A percentile compares a stretch with the other conserved stretches of the same genome.
phyloP scores from a whole-genome alignment of 2,113 vertebrate species.

The Lathamus discolor region DNA sequence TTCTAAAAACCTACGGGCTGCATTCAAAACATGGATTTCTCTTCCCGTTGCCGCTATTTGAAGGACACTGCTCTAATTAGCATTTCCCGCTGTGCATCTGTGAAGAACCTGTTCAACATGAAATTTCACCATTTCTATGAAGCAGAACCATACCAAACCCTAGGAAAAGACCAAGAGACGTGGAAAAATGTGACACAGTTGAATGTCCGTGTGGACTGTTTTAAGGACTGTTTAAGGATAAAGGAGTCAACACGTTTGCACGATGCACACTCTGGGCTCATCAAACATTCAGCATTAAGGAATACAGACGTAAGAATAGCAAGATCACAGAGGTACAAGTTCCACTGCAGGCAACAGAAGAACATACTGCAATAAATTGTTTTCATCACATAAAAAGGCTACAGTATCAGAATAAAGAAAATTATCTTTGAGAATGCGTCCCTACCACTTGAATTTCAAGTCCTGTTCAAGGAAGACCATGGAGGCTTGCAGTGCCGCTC shows the following conservation, averaged over 20 bases:
- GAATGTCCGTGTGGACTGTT: neutral
- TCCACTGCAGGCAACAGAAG: neutral
- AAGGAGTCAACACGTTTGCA: rapidly evolving
- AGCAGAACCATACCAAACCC: neutral
- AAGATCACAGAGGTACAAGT: neutral
- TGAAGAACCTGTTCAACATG: neutral
- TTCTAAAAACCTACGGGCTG: rapidly evolving
- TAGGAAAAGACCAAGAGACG: neutral
- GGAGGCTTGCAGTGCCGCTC: neutral
- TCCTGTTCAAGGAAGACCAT: neutral
- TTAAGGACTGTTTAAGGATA: no score
- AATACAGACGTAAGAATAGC: rapidly evolving
- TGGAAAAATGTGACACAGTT: rapidly evolving
- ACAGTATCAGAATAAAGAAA: neutral
- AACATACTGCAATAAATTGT: neutral
- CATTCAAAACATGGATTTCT: neutral
- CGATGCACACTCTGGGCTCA: neutral
- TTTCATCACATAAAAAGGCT: neutral
- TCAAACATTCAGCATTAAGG: neutral
- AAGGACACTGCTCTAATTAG: neutral
- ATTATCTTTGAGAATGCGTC: neutral
- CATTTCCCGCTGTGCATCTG: neutral
- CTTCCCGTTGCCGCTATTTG: neutral
- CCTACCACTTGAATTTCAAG: neutral
- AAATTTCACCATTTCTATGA: neutral